A percentile compares a stretch with the other conserved stretches of the same genome.
Conservation (phyloP, 2,797 vertebrate genomes). For the Hirundo rustica region DNA sequence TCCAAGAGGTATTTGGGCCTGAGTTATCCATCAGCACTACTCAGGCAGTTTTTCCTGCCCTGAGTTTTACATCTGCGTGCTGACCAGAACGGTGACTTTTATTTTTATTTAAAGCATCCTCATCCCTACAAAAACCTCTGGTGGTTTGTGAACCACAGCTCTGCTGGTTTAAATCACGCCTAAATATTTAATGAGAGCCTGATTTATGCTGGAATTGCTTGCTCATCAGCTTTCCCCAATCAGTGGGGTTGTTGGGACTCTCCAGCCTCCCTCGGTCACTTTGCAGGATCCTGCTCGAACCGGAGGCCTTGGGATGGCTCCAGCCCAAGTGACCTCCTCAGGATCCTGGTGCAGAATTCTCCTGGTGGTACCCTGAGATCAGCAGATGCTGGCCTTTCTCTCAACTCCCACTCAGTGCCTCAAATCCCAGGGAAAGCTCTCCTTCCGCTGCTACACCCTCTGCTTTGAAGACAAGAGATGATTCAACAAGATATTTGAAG, state of each 20-base stretch:
- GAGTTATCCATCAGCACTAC: neutral
- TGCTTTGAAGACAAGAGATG: slow-evolving; percentile 37
- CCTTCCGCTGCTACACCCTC: slow-evolving; percentile 58
- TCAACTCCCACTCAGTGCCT: slow-evolving; percentile 66
- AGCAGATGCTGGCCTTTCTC: slow-evolving; percentile 62
- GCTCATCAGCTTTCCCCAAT: slow-evolving; percentile 3
- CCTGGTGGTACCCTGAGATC: slow-evolving; percentile 61
- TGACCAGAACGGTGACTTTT: neutral
- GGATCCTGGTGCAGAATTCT: slow-evolving; percentile 42
- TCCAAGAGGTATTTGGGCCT: neutral
- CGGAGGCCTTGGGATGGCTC: slow-evolving; percentile 9
- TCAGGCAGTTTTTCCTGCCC: neutral
- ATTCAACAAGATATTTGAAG: neutral
- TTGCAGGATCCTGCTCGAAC: neutral
- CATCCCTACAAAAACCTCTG: neutral
- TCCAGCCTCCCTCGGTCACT: neutral
- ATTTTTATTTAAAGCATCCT: neutral
- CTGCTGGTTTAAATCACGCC: neutral
- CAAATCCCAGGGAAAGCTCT: slow-evolving; percentile 52
- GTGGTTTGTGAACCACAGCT: neutral
- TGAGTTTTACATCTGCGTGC: neutral
- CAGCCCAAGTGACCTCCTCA: slow-evolving; percentile 31
- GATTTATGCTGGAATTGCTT: neutral
- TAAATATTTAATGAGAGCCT: neutral
- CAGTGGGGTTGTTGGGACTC: neutral